These are phyloP conservation scores for Chionodraco myersi DNA, from an alignment of 2,113 vertebrate species.

Conservation along the genomic window DNA sequence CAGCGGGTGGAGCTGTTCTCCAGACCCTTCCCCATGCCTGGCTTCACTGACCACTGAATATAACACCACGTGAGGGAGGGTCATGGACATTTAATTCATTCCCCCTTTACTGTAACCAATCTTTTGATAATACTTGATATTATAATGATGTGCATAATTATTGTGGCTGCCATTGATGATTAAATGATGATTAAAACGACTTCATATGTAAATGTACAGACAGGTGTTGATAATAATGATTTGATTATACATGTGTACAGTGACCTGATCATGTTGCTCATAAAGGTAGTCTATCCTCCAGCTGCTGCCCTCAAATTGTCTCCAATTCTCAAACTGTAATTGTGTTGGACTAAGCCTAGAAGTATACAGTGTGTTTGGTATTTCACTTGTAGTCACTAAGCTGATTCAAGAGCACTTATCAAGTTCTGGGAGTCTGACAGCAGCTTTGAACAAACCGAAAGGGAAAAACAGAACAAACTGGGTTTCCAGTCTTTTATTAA, in stretches of 20 bases:
- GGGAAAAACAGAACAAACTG: neutral
- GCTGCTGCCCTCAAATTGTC: neutral
- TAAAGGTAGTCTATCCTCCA: neutral
- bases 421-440: conserved; percentile 13
- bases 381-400: conserved; percentile 43
- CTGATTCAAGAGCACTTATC: conserved; percentile 19
- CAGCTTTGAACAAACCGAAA: conserved; percentile 27
- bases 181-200: neutral
- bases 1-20: conserved; percentile 76
- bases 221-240: conserved; percentile 1
- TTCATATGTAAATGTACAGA: neutral
- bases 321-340: neutral
- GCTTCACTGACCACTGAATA: conserved; percentile 62
- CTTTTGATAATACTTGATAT: neutral
- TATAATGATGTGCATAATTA: neutral
- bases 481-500: neutral
- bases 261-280: neutral
- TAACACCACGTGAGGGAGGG: neutral
- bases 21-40: conserved; percentile 69
- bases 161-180: neutral
- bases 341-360: neutral
- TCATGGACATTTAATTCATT: neutral
- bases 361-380: conserved; percentile 1
- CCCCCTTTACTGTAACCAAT: neutral
- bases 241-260: neutral